A percentile compares a stretch with the other conserved stretches of the same genome.
Conservation (phyloP, 2,113 vertebrate genomes). For the Cyphomyrus plagiostoma region DNA sequence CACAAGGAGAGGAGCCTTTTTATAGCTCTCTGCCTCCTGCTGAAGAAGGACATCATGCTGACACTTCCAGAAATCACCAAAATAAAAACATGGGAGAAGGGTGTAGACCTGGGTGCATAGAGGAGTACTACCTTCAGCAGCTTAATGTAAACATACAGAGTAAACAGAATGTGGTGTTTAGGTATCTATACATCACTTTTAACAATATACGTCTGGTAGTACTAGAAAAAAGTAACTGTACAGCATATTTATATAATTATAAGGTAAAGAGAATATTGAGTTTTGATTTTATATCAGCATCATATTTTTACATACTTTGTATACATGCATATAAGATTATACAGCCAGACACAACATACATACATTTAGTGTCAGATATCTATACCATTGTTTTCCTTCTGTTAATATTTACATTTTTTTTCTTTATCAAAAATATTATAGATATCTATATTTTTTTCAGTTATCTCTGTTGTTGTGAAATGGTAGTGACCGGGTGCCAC, state of each 20-base stretch:
- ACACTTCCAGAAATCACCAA: background rate
- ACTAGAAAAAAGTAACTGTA: background rate
- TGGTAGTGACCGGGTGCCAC: background rate
- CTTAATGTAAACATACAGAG: background rate
- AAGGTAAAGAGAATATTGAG: background rate
- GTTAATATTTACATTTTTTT: background rate
- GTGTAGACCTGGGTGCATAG: background rate
- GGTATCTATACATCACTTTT: background rate
- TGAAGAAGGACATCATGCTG: background rate
- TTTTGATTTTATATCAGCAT: background rate
- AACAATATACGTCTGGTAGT: background rate
- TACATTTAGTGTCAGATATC: background rate
- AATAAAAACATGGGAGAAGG: background rate
- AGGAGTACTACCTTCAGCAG: background rate
- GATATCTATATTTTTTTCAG: background rate
- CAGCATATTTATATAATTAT: background rate
- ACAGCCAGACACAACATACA: background rate
- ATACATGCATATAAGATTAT: background rate
- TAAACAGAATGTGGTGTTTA: background rate
- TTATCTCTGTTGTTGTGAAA: background rate
- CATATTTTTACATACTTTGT: background rate
- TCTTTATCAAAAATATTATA: no score
- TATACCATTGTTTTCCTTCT: background rate
- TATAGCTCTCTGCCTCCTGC: conserved; percentile 2
- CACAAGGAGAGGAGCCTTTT: background rate